These are phyloP conservation scores for Carollia perspicillata DNA, from an alignment of 2,113 vertebrate genomes.

Conservation along the genomic window DNA sequence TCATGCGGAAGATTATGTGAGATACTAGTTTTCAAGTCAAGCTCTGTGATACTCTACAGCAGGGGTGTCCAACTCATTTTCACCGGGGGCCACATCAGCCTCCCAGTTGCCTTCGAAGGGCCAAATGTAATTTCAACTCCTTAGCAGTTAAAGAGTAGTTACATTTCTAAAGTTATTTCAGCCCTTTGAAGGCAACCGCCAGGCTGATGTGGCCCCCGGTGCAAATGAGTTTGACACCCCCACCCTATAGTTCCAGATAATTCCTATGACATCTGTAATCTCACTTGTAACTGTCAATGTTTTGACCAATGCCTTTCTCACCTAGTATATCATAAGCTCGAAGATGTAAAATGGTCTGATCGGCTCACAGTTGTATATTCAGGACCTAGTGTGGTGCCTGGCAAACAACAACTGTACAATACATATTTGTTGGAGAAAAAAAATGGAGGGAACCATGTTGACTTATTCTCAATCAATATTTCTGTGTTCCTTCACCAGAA, in stretches of 20 bases:
- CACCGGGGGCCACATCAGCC: too few species aligned
- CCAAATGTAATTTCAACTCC: too few species aligned
- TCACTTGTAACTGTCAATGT: neutral
- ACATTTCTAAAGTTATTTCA: too few species aligned
- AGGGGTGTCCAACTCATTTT: neutral
- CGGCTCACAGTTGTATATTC: neutral
- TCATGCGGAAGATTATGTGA: neutral
- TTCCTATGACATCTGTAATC: neutral
- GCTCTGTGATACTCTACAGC: neutral
- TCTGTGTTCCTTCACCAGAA: neutral
- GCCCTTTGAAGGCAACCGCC: too few species aligned
- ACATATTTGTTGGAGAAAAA: neutral
- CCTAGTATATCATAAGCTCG: neutral
- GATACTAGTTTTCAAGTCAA: neutral
- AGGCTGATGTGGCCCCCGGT: too few species aligned
- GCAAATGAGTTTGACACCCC: too few species aligned
- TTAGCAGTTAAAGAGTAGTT: too few species aligned
- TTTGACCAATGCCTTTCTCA: neutral
- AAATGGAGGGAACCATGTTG: neutral
- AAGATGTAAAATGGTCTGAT: neutral
- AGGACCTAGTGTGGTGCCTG: neutral
- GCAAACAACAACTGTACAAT: neutral
- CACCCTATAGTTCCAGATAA: neutral
- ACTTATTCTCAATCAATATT: neutral
- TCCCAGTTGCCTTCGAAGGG: too few species aligned